Percentiles rank a stretch among this genome's conserved stretches.
These are phyloP conservation scores for Porites lobata DNA, from an alignment of 92 coral and sea anemone genomes.

Conservation along the genomic window DNA sequence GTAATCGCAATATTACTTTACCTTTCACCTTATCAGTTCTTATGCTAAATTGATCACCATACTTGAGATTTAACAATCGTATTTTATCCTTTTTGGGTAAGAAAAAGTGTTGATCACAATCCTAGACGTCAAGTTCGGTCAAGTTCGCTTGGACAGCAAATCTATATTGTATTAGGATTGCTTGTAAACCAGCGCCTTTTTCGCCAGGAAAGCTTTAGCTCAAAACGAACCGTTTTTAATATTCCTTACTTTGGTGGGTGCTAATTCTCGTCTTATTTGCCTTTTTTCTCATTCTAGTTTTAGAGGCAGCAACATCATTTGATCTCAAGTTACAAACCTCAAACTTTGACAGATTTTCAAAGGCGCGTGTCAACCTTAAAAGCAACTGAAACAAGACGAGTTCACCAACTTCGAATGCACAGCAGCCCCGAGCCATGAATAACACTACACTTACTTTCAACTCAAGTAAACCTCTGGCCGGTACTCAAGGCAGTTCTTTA, in stretches of 20 bases:
- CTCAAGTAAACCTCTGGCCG: conserved; percentile 3
- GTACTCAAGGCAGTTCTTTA: conserved; percentile 34
- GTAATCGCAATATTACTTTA: background rate
- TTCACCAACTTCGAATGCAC: background rate
- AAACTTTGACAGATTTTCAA: background rate
- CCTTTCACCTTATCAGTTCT: background rate
- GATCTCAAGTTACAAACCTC: background rate
- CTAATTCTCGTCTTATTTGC: background rate
- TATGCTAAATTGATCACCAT: background rate
- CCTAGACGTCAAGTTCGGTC: background rate
- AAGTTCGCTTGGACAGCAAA: conserved; percentile 5
- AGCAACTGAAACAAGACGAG: background rate
- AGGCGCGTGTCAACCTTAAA: background rate
- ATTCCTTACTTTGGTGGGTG: background rate
- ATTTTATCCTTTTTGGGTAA: background rate
- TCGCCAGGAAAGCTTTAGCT: background rate
- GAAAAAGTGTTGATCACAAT: background rate
- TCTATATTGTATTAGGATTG: background rate
- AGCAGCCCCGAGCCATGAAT: conserved; percentile 3
- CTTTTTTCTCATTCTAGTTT: background rate
- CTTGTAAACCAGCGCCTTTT: background rate
- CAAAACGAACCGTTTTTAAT: background rate
- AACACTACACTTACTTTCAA: conserved; percentile 16
- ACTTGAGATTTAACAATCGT: conserved; percentile 1
- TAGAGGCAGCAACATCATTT: background rate